phyloP scores from a whole-genome alignment of 2,888 invertebrate species.

The Pyrocoelia pectoralis region DNA sequence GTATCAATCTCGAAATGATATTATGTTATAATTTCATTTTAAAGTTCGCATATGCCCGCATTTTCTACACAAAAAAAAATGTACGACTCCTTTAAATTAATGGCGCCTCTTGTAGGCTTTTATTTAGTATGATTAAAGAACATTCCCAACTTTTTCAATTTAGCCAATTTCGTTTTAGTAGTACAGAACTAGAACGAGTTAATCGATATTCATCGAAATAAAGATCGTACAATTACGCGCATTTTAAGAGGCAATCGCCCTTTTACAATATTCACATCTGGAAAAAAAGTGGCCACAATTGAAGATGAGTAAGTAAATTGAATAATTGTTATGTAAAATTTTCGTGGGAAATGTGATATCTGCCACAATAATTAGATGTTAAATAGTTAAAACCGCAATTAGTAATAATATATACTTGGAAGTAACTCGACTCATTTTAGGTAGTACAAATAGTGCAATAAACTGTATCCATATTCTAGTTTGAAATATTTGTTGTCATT shows the following conservation, averaged over 20 bases:
- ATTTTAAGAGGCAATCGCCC: neutral
- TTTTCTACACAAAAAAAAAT: neutral
- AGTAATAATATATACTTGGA: neutral
- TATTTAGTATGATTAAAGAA: neutral
- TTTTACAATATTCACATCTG: too few relatives aligned
- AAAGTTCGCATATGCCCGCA: neutral
- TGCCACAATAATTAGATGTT: neutral
- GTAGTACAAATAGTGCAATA: constrained; percentile 24
- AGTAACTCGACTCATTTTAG: neutral
- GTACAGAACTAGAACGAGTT: neutral
- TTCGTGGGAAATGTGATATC: constrained; percentile 3
- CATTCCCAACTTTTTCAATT: neutral
- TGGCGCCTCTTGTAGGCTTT: neutral
- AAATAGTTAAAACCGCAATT: neutral
- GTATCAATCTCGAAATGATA: neutral
- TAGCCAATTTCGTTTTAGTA: too few relatives aligned
- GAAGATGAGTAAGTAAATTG: neutral
- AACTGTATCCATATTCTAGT: constrained; percentile 28
- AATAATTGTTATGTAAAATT: constrained; percentile 8
- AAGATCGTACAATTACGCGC: neutral
- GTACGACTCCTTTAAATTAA: neutral
- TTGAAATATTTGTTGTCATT: constrained; percentile 34
- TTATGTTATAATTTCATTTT: neutral
- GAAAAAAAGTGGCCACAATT: neutral
- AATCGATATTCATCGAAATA: neutral